A percentile compares a stretch with the other conserved stretches of the same genome.
Conservation (phyloP, 2,888 invertebrate genomes). For the Cantharis rufa region DNA sequence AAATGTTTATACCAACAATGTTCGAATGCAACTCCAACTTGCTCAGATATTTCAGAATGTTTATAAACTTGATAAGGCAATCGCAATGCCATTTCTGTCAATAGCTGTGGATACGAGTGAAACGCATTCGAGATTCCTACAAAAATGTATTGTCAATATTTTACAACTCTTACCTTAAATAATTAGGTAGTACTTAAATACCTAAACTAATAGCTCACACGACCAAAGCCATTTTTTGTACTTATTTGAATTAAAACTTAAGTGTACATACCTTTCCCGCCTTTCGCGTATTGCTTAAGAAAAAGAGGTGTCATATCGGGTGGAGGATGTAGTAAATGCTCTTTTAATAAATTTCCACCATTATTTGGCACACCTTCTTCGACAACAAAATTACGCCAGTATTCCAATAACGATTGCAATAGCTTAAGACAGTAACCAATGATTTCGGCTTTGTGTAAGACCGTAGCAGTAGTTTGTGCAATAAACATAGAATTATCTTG, state of each 20-base stretch:
- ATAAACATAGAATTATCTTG: conserved; percentile 64
- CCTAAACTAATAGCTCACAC: too few relatives aligned
- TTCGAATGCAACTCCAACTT: conserved; percentile 58
- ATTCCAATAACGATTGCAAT: conserved; percentile 71
- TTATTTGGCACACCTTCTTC: conserved; percentile 54
- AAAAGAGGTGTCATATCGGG: conserved; percentile 98
- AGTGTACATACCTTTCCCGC: conserved; percentile 43
- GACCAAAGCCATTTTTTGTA: too few relatives aligned
- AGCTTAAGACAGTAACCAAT: conserved; percentile 75
- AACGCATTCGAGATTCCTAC: conserved; percentile 85
- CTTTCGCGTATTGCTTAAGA: conserved; percentile 87
- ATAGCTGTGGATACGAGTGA: conserved; percentile 89
- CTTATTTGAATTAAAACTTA: too few relatives aligned
- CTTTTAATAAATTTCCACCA: conserved; percentile 76
- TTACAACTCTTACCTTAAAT: not conserved
- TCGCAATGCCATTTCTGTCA: conserved; percentile 93
- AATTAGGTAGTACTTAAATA: too few relatives aligned
- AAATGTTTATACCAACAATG: conserved; percentile 78
- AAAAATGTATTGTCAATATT: not conserved
- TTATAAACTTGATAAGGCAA: conserved; percentile 93
- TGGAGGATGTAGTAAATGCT: conserved; percentile 77
- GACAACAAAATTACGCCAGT: conserved; percentile 69
- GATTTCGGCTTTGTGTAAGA: conserved; percentile 70
- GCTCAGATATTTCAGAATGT: conserved; percentile 63
- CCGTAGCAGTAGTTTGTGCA: conserved; percentile 71